Conservation (phyloP, 2,113 vertebrate species). For the Microtus oregoni region DNA sequence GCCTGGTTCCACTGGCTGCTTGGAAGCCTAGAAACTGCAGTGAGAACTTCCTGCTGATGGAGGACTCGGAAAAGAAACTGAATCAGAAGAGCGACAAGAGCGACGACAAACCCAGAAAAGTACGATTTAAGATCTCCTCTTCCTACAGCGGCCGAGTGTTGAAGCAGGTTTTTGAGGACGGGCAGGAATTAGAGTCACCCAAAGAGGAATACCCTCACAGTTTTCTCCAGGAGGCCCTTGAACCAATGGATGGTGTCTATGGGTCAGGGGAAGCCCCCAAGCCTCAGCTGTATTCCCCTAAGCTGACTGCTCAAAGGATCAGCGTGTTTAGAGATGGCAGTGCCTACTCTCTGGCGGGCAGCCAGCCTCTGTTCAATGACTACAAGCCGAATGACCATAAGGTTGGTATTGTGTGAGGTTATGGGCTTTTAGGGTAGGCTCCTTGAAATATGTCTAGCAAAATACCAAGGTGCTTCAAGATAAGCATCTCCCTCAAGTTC, state of each 20-base stretch:
- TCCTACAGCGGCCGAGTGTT: constrained; percentile 95
- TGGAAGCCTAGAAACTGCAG: constrained; percentile 41
- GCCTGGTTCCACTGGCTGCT: constrained; percentile 35
- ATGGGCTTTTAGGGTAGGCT: not conserved
- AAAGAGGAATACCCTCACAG: constrained; percentile 93
- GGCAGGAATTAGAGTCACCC: constrained; percentile 95
- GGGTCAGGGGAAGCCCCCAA: constrained; percentile 84
- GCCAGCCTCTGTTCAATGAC: constrained; percentile 78
- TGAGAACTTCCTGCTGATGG: constrained; percentile 86
- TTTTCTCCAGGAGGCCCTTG: constrained; percentile 90
- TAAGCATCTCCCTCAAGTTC: not conserved
- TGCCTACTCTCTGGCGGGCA: constrained; percentile 81
- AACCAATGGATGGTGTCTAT: constrained; percentile 87
- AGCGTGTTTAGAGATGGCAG: constrained; percentile 92
- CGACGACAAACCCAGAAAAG: constrained; percentile 93
- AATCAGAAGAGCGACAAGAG: constrained; percentile 86
- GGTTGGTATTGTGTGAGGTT: constrained; percentile 87
- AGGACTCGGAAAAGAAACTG: constrained; percentile 89
- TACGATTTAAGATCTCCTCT: constrained; percentile 96
- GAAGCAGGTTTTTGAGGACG: constrained; percentile 97
- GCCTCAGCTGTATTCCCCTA: constrained; percentile 83
- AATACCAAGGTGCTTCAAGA: not conserved
- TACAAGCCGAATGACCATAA: constrained; percentile 79
- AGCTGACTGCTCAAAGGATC: constrained; percentile 93
- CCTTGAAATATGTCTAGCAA: constrained; percentile 3